Conservation (phyloP, 2,888 invertebrate species). For the Trichogramma dendrolimi region DNA sequence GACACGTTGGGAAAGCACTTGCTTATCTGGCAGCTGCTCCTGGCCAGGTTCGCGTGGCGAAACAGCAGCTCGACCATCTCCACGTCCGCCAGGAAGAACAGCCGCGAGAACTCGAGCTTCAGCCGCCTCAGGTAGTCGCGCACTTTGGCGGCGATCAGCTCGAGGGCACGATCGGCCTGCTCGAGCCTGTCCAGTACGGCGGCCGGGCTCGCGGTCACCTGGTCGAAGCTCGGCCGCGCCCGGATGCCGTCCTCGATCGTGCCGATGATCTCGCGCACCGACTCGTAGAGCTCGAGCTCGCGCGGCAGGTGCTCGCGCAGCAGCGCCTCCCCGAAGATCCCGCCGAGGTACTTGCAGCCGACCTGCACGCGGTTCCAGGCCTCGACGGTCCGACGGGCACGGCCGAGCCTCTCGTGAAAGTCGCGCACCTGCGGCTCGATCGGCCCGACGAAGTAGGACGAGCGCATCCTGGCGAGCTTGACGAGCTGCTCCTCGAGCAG, state of each 20-base stretch:
- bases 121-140: slow-evolving; percentile 65
- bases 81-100: slow-evolving; percentile 73
- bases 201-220: slow-evolving; percentile 38
- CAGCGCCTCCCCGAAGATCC: slow-evolving; percentile 65
- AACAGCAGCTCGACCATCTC: slow-evolving; percentile 71
- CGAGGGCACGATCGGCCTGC: slow-evolving; percentile 55
- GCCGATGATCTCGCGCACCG: slow-evolving; percentile 53
- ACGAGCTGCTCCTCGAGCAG: slow-evolving; percentile 58
- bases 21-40: slow-evolving; percentile 62
- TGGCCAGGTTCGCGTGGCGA: slow-evolving; percentile 61
- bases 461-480: slow-evolving; percentile 57
- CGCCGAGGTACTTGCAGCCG: slow-evolving; percentile 63
- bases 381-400: slow-evolving; percentile 59
- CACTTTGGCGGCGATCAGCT: slow-evolving; percentile 62
- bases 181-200: slow-evolving; percentile 40
- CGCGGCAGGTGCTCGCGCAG: slow-evolving; percentile 64
- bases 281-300: slow-evolving; percentile 59
- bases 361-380: slow-evolving; percentile 65
- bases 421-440: slow-evolving; percentile 47
- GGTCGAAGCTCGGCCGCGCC: slow-evolving; percentile 36
- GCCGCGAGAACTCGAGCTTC: slow-evolving; percentile 65
- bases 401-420: slow-evolving; percentile 47
- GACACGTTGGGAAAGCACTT: slow-evolving; percentile 70
- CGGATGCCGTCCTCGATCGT: slow-evolving; percentile 45
- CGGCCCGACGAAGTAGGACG: slow-evolving; percentile 58